Percentiles rank a stretch among this genome's conserved stretches.
Evolutionary conservation across 2,888 invertebrate genomes (phyloP).

Genomic region (Pterostichus niger): DNA sequence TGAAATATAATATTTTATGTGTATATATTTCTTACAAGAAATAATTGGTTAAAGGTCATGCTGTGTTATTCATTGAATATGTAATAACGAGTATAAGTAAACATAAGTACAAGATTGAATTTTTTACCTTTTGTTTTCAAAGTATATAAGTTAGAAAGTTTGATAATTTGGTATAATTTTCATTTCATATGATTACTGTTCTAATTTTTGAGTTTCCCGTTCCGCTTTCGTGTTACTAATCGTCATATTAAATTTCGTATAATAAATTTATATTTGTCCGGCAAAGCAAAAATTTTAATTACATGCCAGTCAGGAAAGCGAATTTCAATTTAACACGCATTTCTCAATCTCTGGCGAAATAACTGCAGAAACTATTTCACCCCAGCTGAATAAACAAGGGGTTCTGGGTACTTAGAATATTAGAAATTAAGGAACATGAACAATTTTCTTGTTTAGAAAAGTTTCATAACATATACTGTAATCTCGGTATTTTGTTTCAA

Average conservation of each 20-base stretch:
- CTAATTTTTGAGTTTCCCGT: slow-evolving; percentile 40
- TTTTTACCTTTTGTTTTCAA: too few species aligned
- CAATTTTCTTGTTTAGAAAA: slow-evolving; percentile 13
- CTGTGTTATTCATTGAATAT: too few species aligned
- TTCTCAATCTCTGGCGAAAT: slow-evolving; percentile 29
- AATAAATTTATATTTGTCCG: slow-evolving; percentile 57
- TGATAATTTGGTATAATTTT: slow-evolving; percentile 34
- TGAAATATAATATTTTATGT: too few species aligned
- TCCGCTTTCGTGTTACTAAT: slow-evolving; percentile 54
- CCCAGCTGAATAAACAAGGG: not conserved
- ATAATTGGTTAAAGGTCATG: too few species aligned
- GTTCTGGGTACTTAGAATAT: not conserved
- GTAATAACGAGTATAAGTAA: too few species aligned
- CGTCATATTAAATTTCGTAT: slow-evolving; percentile 60
- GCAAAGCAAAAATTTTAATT: slow-evolving; percentile 59
- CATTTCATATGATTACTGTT: slow-evolving; percentile 43
- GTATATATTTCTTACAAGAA: too few species aligned
- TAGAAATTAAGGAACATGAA: slow-evolving; percentile 3
- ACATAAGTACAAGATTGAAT: too few species aligned
- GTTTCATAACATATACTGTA: not conserved
- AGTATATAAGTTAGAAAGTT: not conserved
- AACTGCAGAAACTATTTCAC: slow-evolving; percentile 6
- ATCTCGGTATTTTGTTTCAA: not conserved
- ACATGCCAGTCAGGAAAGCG: slow-evolving; percentile 32
- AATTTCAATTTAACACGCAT: slow-evolving; percentile 49